A percentile compares a stretch with the other conserved stretches of the same genome.
phyloP scores from a whole-genome alignment of 2,113 vertebrate species.

The Xenopus borealis region DNA sequence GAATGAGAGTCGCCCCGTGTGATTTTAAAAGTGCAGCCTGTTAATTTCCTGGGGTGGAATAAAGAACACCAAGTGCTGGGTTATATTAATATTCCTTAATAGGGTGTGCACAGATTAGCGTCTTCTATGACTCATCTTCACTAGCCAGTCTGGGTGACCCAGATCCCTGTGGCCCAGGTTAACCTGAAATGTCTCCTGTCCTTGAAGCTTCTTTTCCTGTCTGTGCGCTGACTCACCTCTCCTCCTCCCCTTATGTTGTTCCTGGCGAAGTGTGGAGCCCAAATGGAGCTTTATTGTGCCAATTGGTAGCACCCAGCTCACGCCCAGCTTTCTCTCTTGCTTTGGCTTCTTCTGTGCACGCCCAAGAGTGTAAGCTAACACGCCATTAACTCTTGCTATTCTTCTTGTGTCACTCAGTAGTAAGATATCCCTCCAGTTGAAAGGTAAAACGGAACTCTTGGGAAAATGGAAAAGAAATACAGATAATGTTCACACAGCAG shows the following conservation, averaged over 20 bases:
- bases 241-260: slow-evolving; percentile 16
- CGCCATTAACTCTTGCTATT: not conserved
- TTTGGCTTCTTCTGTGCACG: slow-evolving; percentile 21
- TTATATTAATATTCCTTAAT: slow-evolving; percentile 20
- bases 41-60: slow-evolving; percentile 30
- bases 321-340: slow-evolving; percentile 24
- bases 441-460: too few species aligned
- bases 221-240: slow-evolving; percentile 8
- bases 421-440: too few species aligned
- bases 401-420: not conserved
- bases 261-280: not conserved
- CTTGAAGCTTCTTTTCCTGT: slow-evolving; percentile 7
- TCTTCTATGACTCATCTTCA: not conserved
- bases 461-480: too few species aligned
- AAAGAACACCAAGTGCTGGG: slow-evolving; percentile 9
- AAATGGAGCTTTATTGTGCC: slow-evolving; percentile 10
- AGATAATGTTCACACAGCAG: too few species aligned
- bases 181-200: slow-evolving; percentile 4
- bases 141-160: slow-evolving; percentile 13
- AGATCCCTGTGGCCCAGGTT: slow-evolving; percentile 15
- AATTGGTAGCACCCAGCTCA: slow-evolving; percentile 38
- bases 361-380: slow-evolving; percentile 16
- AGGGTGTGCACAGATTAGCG: slow-evolving; percentile 15
- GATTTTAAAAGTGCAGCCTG: not conserved
- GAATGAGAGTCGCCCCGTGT: not conserved